phyloP scores from a whole-genome alignment of 1,140 invertebrate genomes.

The Laodelphax striatellus region DNA sequence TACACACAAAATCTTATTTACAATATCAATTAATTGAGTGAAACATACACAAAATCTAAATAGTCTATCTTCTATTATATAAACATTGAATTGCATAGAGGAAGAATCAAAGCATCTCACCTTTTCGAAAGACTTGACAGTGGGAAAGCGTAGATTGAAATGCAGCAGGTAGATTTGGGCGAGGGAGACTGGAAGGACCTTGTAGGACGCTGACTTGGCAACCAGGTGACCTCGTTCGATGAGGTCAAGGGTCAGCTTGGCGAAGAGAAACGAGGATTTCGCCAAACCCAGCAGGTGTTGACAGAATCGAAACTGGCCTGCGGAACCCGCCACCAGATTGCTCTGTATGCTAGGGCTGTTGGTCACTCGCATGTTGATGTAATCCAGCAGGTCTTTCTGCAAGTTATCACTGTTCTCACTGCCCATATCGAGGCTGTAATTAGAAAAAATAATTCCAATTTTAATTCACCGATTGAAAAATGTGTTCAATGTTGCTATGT shows the following conservation, averaged over 20 bases:
- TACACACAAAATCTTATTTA: too few relatives aligned
- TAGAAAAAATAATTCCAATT: neutral
- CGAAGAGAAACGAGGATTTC: constrained; percentile 82
- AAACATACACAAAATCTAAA: too few relatives aligned
- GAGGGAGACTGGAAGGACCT: constrained; percentile 82
- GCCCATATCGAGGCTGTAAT: constrained; percentile 45
- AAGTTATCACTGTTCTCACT: constrained; percentile 50
- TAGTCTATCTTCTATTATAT: too few relatives aligned
- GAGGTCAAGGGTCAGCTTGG: constrained; percentile 85
- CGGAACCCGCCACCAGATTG: constrained; percentile 61
- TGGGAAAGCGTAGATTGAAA: constrained; percentile 89
- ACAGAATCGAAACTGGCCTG: constrained; percentile 48
- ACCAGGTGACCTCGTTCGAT: constrained; percentile 87
- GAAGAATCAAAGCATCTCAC: constrained; percentile 31
- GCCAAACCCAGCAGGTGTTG: constrained; percentile 72
- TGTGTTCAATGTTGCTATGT: too few relatives aligned
- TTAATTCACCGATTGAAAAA: too few relatives aligned
- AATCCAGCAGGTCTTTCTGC: constrained; percentile 74
- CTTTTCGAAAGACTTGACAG: constrained; percentile 78
- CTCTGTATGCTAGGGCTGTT: constrained; percentile 67
- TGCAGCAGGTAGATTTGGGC: constrained; percentile 86
- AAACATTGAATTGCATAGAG: too few relatives aligned
- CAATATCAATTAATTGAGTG: too few relatives aligned
- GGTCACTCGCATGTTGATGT: constrained; percentile 69
- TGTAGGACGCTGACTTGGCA: constrained; percentile 84